phyloP scores from a whole-genome alignment of 2,888 invertebrate species.

The Andrena minutula region DNA sequence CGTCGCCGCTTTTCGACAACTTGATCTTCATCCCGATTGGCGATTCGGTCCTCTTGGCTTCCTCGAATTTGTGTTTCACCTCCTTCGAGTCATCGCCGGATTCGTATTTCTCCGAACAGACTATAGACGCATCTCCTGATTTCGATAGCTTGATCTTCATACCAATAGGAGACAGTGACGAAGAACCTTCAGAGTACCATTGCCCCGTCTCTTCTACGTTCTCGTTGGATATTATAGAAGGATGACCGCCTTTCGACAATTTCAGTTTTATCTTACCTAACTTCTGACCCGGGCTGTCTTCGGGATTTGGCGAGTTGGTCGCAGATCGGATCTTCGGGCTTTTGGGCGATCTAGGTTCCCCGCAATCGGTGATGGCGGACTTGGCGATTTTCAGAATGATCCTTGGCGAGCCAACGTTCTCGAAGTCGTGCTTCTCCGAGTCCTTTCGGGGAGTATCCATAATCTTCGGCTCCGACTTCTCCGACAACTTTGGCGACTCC shows the following conservation, averaged over 20 bases:
- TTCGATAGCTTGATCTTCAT: slow-evolving; percentile 81
- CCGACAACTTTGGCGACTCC: slow-evolving; percentile 75
- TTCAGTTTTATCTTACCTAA: slow-evolving; percentile 86
- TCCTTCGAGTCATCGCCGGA: slow-evolving; percentile 72
- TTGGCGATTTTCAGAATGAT: slow-evolving; percentile 83
- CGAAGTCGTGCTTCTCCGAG: slow-evolving; percentile 77
- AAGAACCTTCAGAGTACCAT: slow-evolving; percentile 80
- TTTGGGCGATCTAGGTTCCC: slow-evolving; percentile 82
- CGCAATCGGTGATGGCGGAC: slow-evolving; percentile 82
- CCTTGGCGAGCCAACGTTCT: slow-evolving; percentile 82
- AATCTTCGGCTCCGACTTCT: slow-evolving; percentile 70
- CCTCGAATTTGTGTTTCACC: slow-evolving; percentile 72
- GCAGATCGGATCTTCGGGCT: slow-evolving; percentile 83
- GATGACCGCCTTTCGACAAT: slow-evolving; percentile 85
- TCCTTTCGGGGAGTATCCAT: slow-evolving; percentile 80
- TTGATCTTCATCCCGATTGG: slow-evolving; percentile 77
- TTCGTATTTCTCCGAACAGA: slow-evolving; percentile 75
- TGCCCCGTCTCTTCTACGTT: slow-evolving; percentile 77
- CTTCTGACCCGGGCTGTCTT: slow-evolving; percentile 85
- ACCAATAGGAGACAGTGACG: slow-evolving; percentile 79
- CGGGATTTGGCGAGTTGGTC: slow-evolving; percentile 83
- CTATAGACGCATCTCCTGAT: slow-evolving; percentile 76
- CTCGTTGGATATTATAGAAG: slow-evolving; percentile 83
- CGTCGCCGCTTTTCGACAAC: slow-evolving; percentile 73
- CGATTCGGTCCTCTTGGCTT: slow-evolving; percentile 70